Evolutionary conservation across 2,888 invertebrate species (phyloP).

Genomic region (Platycheirus albimanus): DNA sequence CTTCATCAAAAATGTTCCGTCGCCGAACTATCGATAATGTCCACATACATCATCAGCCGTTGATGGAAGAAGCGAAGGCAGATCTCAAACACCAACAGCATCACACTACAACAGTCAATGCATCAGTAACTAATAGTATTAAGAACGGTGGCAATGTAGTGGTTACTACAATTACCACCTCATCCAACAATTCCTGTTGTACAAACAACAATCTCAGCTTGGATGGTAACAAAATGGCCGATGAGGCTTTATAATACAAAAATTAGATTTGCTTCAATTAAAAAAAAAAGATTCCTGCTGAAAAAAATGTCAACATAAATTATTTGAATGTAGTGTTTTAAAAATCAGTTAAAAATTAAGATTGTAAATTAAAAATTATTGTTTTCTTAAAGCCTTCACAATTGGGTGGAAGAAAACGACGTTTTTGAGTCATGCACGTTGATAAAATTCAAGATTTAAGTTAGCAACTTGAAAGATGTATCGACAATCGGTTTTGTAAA

Average conservation of each 20-base stretch:
- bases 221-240: constrained; percentile 78
- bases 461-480: too few species aligned
- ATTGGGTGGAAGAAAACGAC: too few species aligned
- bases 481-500: too few species aligned
- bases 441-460: too few species aligned
- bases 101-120: constrained; percentile 52
- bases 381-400: too few species aligned
- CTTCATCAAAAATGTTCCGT: constrained; percentile 79
- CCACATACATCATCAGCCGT: constrained; percentile 80
- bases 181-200: constrained; percentile 69
- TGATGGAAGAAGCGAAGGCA: constrained; percentile 79
- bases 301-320: too few species aligned
- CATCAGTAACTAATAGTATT: constrained; percentile 71
- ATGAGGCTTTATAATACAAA: constrained; percentile 79
- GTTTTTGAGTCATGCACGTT: too few species aligned
- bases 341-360: too few species aligned
- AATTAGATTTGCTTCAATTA: too few species aligned
- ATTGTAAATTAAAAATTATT: too few species aligned
- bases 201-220: constrained; percentile 75
- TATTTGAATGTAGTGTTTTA: too few species aligned
- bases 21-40: constrained; percentile 80
- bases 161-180: constrained; percentile 76
- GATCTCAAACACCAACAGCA: constrained; percentile 45
- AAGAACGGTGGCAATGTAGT: constrained; percentile 75
- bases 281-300: too few species aligned